phyloP scores from a whole-genome alignment of 1,140 invertebrate genomes.

The Zaprionus camerounensis region DNA sequence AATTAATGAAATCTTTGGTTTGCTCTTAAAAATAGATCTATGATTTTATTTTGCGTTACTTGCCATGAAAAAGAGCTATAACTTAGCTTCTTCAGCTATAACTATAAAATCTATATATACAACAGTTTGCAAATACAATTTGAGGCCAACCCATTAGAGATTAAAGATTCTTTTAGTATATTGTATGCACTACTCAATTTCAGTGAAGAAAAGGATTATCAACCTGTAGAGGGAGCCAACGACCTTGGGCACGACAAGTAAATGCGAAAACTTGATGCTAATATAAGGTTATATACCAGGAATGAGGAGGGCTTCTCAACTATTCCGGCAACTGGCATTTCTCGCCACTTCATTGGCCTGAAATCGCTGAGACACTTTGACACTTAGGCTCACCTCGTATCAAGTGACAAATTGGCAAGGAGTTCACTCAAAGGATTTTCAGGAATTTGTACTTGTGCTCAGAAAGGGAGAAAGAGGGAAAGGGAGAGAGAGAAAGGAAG shows the following conservation, averaged over 20 bases:
- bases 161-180: neutral
- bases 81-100: no score
- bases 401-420: slow-evolving; percentile 24
- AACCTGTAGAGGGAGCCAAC: neutral
- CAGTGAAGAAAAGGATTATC: neutral
- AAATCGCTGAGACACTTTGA: slow-evolving; percentile 18
- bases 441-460: slow-evolving; percentile 5
- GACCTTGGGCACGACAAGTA: neutral
- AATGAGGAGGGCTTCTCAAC: neutral
- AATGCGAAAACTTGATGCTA: slow-evolving; percentile 10
- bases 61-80: no score
- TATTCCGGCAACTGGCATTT: neutral
- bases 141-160: neutral
- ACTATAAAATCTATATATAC: no score
- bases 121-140: no score
- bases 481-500: no score
- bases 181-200: neutral
- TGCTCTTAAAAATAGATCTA: no score
- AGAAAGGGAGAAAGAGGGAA: no score
- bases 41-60: no score
- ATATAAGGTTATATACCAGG: neutral
- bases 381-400: slow-evolving; percentile 17
- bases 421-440: slow-evolving; percentile 27
- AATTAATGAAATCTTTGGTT: no score
- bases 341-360: neutral